phyloP scores from a whole-genome alignment of 2,888 invertebrate genomes.

The Chrysodeixis includens region DNA sequence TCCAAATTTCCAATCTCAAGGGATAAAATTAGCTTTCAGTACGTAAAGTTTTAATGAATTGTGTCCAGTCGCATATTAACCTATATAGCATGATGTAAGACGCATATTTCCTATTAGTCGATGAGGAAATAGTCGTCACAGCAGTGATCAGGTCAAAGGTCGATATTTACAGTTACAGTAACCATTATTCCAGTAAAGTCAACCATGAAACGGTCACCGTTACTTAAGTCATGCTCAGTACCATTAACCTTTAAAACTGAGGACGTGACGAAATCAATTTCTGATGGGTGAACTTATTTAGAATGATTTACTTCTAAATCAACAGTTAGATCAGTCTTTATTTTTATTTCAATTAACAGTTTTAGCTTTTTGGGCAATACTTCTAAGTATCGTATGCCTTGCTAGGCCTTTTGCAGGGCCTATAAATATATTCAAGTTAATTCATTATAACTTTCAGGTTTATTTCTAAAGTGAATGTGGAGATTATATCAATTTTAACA shows the following conservation, averaged over 20 bases:
- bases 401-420: background rate
- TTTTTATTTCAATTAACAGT: background rate
- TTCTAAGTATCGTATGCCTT: no score
- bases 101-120: no score
- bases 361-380: background rate
- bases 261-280: background rate
- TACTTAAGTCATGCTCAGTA: constrained; percentile 11
- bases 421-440: background rate
- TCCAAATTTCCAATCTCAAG: no score
- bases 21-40: no score
- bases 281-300: background rate
- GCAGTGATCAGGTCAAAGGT: background rate
- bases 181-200: constrained; percentile 19
- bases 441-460: no score
- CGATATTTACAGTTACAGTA: constrained; percentile 8
- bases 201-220: constrained; percentile 19
- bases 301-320: background rate
- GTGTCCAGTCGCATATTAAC: no score
- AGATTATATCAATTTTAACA: no score
- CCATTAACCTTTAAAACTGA: constrained; percentile 9
- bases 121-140: background rate
- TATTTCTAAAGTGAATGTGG: no score
- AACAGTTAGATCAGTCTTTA: background rate
- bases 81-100: no score
- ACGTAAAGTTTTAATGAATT: no score